Evolutionary conservation across 2,797 vertebrate species (phyloP), one percentile per base, ranked within the genome.

Genomic region (Melopsittacus undulatus): DNA sequence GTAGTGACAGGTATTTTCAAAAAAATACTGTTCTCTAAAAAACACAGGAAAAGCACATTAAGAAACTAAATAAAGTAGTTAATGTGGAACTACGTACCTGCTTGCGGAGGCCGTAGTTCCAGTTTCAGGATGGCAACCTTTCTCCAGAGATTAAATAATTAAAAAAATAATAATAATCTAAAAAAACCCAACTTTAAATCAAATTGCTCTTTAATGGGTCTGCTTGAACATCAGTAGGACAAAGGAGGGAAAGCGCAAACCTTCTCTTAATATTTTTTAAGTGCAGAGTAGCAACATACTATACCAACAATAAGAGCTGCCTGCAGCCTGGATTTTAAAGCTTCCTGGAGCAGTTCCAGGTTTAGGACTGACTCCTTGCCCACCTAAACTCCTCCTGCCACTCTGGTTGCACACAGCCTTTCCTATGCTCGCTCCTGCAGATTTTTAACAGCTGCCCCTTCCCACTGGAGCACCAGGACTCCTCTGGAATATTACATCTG

Each of bases 381-480:
- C 73, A 70, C 26, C 51, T 66, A 51, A 61, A 74, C 30, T 51
- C 20, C 64, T 87, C 40, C 61, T 69, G 42, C 7, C 2, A 11
- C 59, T 56, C 34, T 23, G 26, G 10, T 0, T 66, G 46, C 42
- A 66, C 49, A 51, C 4, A 32, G 10, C 10, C 51, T 77, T 49
- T 16, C 36, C 38, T 26, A 13, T 1, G 2, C 32, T 49, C 13
- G 2, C 0, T 69, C 40, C 19, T 54, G 11, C 1, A 2, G 10
- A n/a, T 27, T 49, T 45, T 21, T 38, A 59, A 67, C 5, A 22
- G 54, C 43, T 73, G 32, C 5, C 32, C 49, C 40, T 74, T 52
- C 22, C 27, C 38, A 32, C 21, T 74, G 20, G 24, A 4, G 18
- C 8, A 18, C 23, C 49, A 85, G 32, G 38, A 32, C 29, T 49